Evolutionary conservation across 35 echinoderm and acorn worm genomes (phyloP).

Genomic region (Acanthaster planci): DNA sequence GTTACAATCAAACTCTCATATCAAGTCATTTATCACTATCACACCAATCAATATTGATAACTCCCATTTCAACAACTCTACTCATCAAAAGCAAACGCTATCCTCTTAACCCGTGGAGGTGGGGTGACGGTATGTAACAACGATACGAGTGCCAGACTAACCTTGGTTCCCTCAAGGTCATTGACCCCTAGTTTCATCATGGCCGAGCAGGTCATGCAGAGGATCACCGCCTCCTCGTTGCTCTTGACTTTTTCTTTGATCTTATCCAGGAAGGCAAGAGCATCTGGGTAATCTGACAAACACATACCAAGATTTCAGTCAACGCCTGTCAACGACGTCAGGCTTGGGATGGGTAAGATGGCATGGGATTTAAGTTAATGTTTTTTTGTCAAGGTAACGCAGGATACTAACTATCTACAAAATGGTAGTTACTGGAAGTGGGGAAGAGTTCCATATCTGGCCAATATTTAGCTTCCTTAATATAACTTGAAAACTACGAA

Average conservation of each 20-base stretch:
- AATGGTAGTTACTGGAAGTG: too few species aligned
- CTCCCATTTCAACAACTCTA: too few species aligned
- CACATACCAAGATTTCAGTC: neutral
- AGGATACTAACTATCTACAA: too few species aligned
- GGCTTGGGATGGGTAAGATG: neutral
- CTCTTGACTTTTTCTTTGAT: conserved; percentile 94
- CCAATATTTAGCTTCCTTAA: too few species aligned
- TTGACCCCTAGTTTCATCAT: conserved; percentile 81
- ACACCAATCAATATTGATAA: too few species aligned
- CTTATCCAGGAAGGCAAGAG: conserved; percentile 84
- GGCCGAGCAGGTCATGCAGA: conserved; percentile 80
- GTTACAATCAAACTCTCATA: too few species aligned
- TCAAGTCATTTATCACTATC: too few species aligned
- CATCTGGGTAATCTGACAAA: conserved; percentile 67
- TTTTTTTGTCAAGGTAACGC: neutral
- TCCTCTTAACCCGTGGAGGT: too few species aligned
- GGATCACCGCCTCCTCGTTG: conserved; percentile 64
- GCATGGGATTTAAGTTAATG: neutral
- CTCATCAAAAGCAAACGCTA: too few species aligned
- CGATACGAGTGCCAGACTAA: conserved; percentile 3
- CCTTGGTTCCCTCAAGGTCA: conserved; percentile 88
- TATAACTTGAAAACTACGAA: too few species aligned
- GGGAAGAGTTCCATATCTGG: too few species aligned
- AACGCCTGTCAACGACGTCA: neutral
- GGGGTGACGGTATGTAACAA: too few species aligned